phyloP scores from a whole-genome alignment of 1,140 invertebrate genomes.

The Microplitis demolitor region DNA sequence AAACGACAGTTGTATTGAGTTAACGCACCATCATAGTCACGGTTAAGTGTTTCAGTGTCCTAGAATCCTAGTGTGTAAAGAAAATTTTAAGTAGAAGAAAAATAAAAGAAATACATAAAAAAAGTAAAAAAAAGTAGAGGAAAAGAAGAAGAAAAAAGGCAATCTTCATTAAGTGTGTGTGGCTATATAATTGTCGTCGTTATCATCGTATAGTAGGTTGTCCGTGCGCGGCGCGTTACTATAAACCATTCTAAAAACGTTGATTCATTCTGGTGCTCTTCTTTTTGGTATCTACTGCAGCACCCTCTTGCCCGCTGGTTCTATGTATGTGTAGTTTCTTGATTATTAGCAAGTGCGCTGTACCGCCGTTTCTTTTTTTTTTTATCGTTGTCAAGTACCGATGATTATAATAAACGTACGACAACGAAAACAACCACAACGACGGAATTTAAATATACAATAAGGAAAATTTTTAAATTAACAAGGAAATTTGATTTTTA shows the following conservation, averaged over 20 bases:
- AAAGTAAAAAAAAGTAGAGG: not conserved
- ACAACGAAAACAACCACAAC: not conserved
- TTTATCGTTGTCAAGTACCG: not conserved
- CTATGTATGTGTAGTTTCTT: not conserved
- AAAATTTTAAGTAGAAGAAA: not conserved
- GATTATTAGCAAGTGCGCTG: constrained; percentile 9
- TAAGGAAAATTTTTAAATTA: too few species aligned
- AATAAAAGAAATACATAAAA: not conserved
- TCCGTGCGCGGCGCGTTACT: constrained; percentile 31
- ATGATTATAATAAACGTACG: not conserved
- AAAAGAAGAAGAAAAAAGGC: not conserved
- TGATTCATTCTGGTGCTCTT: constrained; percentile 6
- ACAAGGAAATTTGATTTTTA: too few species aligned
- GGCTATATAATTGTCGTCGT: constrained; percentile 26
- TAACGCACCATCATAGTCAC: not conserved
- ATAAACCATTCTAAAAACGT: constrained; percentile 48
- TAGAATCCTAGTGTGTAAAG: not conserved
- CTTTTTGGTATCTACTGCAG: constrained; percentile 2
- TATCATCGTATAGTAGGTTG: constrained; percentile 12
- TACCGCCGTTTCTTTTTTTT: not conserved
- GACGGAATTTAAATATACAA: too few species aligned
- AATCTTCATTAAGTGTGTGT: not conserved
- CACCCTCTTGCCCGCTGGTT: not conserved
- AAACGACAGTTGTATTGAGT: too few species aligned
- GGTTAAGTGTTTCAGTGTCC: not conserved